phyloP scores from a whole-genome alignment of 2,113 vertebrate genomes.

The Otus sunia region DNA sequence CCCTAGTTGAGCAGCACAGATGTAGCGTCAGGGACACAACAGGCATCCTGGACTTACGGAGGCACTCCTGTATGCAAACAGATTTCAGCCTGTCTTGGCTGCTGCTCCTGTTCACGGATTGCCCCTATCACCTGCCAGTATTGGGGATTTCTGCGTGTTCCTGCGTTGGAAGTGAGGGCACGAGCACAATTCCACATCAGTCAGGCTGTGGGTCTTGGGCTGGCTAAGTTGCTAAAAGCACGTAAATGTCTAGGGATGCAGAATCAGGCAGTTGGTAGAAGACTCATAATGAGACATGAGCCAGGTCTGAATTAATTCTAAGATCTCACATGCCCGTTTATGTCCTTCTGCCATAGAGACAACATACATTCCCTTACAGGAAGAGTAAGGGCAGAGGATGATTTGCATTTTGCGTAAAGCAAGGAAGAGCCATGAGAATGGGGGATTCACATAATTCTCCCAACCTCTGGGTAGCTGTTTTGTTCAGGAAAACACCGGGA shows the following conservation, averaged over 20 bases:
- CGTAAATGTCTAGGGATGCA: no score
- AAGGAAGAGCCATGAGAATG: neutral
- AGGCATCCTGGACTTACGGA: accelerated
- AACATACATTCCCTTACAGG: no score
- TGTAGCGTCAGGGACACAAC: accelerated
- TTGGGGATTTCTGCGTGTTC: neutral
- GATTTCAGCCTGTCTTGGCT: neutral
- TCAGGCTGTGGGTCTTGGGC: neutral
- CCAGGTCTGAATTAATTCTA: no score
- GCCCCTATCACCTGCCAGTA: no score
- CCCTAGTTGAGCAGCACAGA: neutral
- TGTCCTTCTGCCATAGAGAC: no score
- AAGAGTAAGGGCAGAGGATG: no score
- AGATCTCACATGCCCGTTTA: no score
- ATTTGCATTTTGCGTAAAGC: neutral
- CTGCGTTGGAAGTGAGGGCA: neutral
- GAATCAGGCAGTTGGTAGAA: neutral
- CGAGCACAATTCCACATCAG: accelerated
- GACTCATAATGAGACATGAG: neutral
- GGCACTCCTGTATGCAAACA: neutral
- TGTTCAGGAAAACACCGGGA: neutral
- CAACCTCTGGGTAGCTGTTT: neutral
- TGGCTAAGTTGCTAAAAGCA: neutral
- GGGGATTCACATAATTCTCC: neutral
- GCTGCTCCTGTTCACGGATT: neutral